Evolutionary conservation across 2,888 invertebrate species (phyloP), one percentile per base, ranked within the genome.

Genomic region (Hymenopus coronatus): DNA sequence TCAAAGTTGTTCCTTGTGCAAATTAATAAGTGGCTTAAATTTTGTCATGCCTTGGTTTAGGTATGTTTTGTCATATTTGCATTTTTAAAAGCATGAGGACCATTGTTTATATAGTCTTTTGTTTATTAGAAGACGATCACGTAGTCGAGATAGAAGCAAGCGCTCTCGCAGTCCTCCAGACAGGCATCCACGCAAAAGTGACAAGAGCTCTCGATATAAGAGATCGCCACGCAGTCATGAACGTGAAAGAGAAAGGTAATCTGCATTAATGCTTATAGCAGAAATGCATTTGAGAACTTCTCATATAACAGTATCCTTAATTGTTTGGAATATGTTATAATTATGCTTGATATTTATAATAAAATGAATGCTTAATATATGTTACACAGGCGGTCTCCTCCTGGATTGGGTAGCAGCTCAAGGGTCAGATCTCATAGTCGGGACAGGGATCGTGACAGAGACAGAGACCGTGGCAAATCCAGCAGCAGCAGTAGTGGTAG

Each of bases 181-280:
- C 54, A 93, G 92, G 91, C 91, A 88, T 90, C 92, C 90, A 87
- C 93, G 92, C 28, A 82, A 27, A 33, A 3, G 81, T 30, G 54
- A 46, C n/a, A 70, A 88, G 84, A 70, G 54, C 54, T 70, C 54
- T 20, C n/a, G 70, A 1, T 87, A 87, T 28, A 87, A 28, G 46
- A 88, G 88, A 28, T 54, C 82, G 8, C 46, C 83, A 54, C 82
- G 83, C 20, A 89, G 85, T 54, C 82, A 30, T 46, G 88, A 85
- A 25, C 88, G 54, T 28, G 30, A 83, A 40, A 83, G 40, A 82
- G 83, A 82, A 33, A 30, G 40, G 12, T 30, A 30, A 82, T 30
- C 27, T 20, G 20, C 54, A 25, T 8, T 70, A 70, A 12, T 40
- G 12, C 20, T 25, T 20, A 20, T 25, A 4, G 20, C 54, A 70